Evolutionary conservation across 1,140 invertebrate species (phyloP).

Genomic region (Thalassaphorura encarpata): DNA sequence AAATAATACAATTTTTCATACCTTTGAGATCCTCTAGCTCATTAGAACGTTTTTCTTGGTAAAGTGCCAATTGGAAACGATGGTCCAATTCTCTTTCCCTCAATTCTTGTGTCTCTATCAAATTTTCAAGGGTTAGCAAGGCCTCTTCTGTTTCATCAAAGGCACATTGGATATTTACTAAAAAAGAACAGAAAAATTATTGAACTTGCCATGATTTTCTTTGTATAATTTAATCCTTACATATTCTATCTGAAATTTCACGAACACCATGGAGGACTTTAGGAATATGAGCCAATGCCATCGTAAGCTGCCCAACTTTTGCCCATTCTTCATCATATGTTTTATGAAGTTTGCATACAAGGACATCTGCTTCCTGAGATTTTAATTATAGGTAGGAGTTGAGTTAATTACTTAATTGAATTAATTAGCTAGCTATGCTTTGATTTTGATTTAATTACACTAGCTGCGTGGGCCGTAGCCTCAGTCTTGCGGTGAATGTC

Average conservation of each 20-base stretch:
- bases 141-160: conserved; percentile 54
- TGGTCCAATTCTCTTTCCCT: conserved; percentile 51
- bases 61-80: conserved; percentile 50
- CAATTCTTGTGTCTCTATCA: conserved; percentile 54
- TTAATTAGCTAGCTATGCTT: no score
- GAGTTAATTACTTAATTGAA: no score
- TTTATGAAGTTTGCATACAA: conserved; percentile 45
- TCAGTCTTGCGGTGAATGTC: conserved; percentile 52
- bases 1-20: no score
- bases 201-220: no score
- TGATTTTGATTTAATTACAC: no score
- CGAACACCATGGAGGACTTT: conserved; percentile 48
- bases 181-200: conserved; percentile 3
- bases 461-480: conserved; percentile 49
- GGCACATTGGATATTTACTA: conserved; percentile 48
- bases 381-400: no score
- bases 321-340: conserved; percentile 46
- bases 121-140: conserved; percentile 50
- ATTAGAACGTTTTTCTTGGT: conserved; percentile 51
- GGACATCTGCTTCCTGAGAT: conserved; percentile 44
- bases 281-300: conserved; percentile 46
- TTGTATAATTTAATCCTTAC: conserved; percentile 38
- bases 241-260: conserved; percentile 49
- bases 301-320: conserved; percentile 44
- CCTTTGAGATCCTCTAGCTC: conserved; percentile 50